Conservation (phyloP, 2,113 vertebrate genomes). For the Anoplopoma fimbria region DNA sequence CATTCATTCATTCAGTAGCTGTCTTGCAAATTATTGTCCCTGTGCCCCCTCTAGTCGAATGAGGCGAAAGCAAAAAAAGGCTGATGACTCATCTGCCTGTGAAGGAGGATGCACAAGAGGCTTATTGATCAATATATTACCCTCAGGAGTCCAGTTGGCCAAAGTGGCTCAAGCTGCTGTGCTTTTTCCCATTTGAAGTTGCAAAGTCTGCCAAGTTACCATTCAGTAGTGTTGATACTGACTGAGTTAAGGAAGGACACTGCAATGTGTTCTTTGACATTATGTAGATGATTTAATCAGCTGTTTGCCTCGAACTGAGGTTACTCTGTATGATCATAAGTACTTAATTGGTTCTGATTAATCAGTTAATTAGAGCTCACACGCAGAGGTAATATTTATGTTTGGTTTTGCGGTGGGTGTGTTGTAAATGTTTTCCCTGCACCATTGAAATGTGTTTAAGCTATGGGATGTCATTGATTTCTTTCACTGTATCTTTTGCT, state of each 20-base stretch:
- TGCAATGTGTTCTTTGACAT: neutral
- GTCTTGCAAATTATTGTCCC: constrained; percentile 40
- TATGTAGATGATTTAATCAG: neutral
- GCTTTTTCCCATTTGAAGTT: neutral
- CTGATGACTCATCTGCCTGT: constrained; percentile 25
- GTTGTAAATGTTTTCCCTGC: neutral
- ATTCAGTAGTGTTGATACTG: neutral
- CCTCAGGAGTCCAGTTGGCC: neutral
- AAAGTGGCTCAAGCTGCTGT: neutral
- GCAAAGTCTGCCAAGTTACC: neutral
- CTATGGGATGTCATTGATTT: neutral
- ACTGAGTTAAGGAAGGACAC: neutral
- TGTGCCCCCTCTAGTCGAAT: constrained; percentile 10
- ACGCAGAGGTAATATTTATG: neutral
- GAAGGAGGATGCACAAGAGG: constrained; percentile 19
- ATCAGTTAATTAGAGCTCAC: constrained; percentile 19
- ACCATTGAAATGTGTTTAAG: neutral
- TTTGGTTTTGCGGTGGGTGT: neutral
- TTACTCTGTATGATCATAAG: neutral
- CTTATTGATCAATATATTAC: constrained; percentile 1
- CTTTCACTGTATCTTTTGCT: neutral
- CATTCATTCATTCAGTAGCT: constrained; percentile 39
- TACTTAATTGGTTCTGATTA: constrained; percentile 7
- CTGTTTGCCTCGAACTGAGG: constrained; percentile 6
- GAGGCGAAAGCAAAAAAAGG: constrained; percentile 2